Conservation (phyloP, 1,140 invertebrate genomes). For the Cotesia glomerata region DNA sequence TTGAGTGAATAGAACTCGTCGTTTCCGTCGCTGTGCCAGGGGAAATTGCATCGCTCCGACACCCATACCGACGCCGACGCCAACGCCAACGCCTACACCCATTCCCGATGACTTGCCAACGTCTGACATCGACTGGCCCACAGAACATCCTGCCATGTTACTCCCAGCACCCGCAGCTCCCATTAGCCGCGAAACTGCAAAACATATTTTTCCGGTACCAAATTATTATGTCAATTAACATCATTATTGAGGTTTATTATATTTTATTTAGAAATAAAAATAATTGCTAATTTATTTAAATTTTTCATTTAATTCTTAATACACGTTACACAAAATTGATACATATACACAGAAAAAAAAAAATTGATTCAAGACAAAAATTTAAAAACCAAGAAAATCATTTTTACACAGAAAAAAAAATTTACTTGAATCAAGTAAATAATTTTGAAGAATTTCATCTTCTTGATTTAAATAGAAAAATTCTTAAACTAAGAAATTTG, state of each 20-base stretch:
- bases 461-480: too few species aligned
- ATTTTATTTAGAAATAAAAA: too few species aligned
- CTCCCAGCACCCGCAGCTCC: constrained; percentile 71
- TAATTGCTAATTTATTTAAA: too few species aligned
- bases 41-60: constrained; percentile 91
- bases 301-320: too few species aligned
- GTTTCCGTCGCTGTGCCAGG: constrained; percentile 87
- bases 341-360: too few species aligned
- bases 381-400: too few species aligned
- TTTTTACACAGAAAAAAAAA: too few species aligned
- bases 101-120: constrained; percentile 73
- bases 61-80: constrained; percentile 78
- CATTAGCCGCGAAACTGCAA: constrained; percentile 89
- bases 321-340: too few species aligned
- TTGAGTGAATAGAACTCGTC: constrained; percentile 97
- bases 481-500: too few species aligned
- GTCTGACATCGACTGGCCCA: constrained; percentile 84
- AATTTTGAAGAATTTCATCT: too few species aligned
- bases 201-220: constrained; percentile 47
- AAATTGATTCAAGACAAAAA: too few species aligned
- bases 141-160: constrained; percentile 69
- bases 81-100: constrained; percentile 68
- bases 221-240: neutral
- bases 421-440: too few species aligned
- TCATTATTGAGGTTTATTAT: neutral